phyloP scores from a whole-genome alignment of 1,140 invertebrate species.

The Atta texana region DNA sequence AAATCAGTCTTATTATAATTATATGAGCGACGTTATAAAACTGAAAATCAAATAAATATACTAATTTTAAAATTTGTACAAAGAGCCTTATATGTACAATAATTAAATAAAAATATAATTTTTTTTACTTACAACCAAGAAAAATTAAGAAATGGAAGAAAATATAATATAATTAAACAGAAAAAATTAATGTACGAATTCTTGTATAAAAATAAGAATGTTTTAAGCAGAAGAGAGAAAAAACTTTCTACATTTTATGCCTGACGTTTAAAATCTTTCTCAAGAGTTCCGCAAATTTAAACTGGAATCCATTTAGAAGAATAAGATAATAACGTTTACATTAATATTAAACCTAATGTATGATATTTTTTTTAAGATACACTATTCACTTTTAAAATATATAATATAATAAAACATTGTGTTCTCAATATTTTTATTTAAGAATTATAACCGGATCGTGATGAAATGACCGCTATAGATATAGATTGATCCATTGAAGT shows the following conservation, averaged over 20 bases:
- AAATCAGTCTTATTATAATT: background rate
- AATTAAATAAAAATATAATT: constrained; percentile 3
- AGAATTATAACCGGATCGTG: constrained; percentile 27
- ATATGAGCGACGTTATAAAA: background rate
- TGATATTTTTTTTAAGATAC: background rate
- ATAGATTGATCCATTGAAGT: constrained; percentile 40
- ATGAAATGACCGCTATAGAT: constrained; percentile 24
- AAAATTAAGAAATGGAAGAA: background rate
- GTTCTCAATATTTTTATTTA: constrained; percentile 20
- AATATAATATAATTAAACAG: background rate
- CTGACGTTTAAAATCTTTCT: constrained; percentile 60
- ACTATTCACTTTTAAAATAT: constrained; percentile 20
- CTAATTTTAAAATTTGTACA: background rate
- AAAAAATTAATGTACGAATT: background rate
- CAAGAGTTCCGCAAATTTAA: constrained; percentile 37
- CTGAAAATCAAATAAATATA: background rate
- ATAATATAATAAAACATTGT: background rate
- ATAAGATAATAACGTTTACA: constrained; percentile 83
- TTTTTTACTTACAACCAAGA: background rate
- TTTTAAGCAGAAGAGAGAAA: background rate
- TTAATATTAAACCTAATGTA: constrained; percentile 72
- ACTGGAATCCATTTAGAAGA: background rate
- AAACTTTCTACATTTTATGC: constrained; percentile 9
- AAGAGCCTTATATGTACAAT: background rate
- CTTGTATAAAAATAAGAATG: background rate